Conservation (phyloP, 2,113 vertebrate genomes). For the Grammomys dolichurus region DNA sequence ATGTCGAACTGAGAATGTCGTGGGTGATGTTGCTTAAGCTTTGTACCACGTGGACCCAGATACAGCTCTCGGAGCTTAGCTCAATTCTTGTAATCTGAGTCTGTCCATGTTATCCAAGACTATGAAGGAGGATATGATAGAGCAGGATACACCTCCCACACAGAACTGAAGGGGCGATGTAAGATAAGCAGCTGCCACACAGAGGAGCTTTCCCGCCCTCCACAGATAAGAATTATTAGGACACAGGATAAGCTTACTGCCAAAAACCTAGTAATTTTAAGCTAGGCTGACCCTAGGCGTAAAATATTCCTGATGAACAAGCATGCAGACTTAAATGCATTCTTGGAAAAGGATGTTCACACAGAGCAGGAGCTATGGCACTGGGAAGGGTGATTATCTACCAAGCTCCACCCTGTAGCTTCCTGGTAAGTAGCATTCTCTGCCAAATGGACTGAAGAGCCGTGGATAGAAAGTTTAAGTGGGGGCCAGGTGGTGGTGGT, state of each 20-base stretch:
- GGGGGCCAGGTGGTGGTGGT: too few species aligned
- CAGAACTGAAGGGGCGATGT: background rate
- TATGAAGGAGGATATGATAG: background rate
- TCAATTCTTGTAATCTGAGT: background rate
- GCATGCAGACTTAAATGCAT: background rate
- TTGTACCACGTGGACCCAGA: background rate
- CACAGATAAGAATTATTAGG: background rate
- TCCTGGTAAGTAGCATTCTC: background rate
- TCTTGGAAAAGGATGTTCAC: background rate
- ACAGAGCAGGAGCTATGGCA: background rate
- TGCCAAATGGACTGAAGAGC: background rate
- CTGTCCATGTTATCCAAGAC: background rate
- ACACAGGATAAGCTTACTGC: slow-evolving; percentile 14
- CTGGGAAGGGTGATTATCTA: background rate
- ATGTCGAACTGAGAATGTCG: background rate
- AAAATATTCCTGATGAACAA: slow-evolving; percentile 10
- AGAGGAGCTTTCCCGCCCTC: slow-evolving; percentile 27
- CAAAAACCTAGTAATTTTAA: background rate
- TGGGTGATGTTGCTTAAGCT: background rate
- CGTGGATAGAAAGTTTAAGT: background rate
- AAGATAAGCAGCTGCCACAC: background rate
- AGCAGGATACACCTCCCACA: background rate
- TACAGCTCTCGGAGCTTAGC: background rate
- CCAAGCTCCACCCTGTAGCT: background rate
- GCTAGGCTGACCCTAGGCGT: background rate